Evolutionary conservation across 2,888 invertebrate species (phyloP).

Genomic region (Clistopyga incitator): DNA sequence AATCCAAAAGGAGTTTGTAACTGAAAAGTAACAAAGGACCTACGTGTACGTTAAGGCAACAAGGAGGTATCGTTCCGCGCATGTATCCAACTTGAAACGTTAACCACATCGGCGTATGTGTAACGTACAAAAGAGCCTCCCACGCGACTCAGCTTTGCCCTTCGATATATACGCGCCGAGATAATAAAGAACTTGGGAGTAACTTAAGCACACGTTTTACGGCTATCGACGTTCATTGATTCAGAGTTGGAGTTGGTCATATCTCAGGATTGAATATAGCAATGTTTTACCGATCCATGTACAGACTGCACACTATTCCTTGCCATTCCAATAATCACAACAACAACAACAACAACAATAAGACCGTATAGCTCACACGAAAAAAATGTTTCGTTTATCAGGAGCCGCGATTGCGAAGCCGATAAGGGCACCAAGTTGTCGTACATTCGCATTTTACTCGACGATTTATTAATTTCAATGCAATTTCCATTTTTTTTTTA

Average conservation of each 20-base stretch:
- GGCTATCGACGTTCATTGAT: conserved; percentile 57
- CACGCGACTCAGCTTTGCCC: conserved; percentile 52
- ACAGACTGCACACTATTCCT: conserved; percentile 5
- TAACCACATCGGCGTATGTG: conserved; percentile 44
- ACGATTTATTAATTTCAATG: not conserved
- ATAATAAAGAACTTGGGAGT: conserved; percentile 48
- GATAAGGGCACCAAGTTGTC: not conserved
- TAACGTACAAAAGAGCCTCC: conserved; percentile 45
- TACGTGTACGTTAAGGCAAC: conserved; percentile 32
- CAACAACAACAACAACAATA: conserved; percentile 16
- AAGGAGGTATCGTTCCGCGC: conserved; percentile 22
- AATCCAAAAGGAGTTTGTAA: conserved; percentile 34
- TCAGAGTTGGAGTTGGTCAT: conserved; percentile 49
- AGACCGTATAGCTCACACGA: not conserved
- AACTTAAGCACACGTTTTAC: conserved; percentile 56
- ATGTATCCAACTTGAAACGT: conserved; percentile 41
- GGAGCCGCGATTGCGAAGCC: not conserved
- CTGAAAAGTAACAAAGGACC: conserved; percentile 43
- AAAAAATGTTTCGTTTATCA: conserved; percentile 12
- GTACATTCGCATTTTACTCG: not conserved
- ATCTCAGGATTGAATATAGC: conserved; percentile 54
- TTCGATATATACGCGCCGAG: conserved; percentile 4
- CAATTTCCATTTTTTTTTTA: too few relatives aligned
- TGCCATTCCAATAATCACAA: conserved; percentile 5
- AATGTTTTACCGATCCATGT: conserved; percentile 34